These are phyloP conservation scores for Sminthurides aquaticus DNA, from an alignment of 2,888 invertebrate species.

Conservation along the genomic window DNA sequence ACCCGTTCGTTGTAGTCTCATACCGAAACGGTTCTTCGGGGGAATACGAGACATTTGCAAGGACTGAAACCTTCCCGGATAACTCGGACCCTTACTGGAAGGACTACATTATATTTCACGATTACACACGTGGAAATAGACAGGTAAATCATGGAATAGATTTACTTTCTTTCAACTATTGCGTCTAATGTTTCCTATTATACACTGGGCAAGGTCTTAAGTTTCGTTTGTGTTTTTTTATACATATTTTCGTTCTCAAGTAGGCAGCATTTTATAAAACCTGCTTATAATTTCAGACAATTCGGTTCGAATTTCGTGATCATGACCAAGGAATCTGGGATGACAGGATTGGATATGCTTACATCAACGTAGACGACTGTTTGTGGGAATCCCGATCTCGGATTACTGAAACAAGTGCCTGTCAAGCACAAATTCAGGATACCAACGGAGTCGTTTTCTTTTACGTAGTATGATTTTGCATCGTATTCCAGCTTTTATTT, in stretches of 20 bases:
- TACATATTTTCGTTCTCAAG: neutral
- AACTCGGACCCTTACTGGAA: constrained; percentile 11
- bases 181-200: no score
- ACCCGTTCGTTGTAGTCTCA: constrained; percentile 17
- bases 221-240: neutral
- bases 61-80: constrained; percentile 11
- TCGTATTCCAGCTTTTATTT: neutral
- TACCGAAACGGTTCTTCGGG: constrained; percentile 5
- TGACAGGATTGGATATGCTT: constrained; percentile 18
- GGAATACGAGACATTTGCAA: constrained; percentile 1
- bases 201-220: no score
- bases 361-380: constrained; percentile 15
- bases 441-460: constrained; percentile 10
- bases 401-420: neutral
- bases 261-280: neutral
- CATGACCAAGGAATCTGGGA: constrained; percentile 15
- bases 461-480: neutral
- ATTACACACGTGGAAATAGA: constrained; percentile 1
- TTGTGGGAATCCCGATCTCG: neutral
- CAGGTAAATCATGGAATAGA: constrained; percentile 16
- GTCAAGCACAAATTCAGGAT: constrained; percentile 10
- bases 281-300: constrained; percentile 1
- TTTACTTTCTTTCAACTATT: no score
- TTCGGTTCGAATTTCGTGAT: constrained; percentile 15
- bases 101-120: constrained; percentile 10